These are phyloP conservation scores for Bicyclus anynana DNA, from an alignment of 1,140 invertebrate species.

Conservation along the genomic window DNA sequence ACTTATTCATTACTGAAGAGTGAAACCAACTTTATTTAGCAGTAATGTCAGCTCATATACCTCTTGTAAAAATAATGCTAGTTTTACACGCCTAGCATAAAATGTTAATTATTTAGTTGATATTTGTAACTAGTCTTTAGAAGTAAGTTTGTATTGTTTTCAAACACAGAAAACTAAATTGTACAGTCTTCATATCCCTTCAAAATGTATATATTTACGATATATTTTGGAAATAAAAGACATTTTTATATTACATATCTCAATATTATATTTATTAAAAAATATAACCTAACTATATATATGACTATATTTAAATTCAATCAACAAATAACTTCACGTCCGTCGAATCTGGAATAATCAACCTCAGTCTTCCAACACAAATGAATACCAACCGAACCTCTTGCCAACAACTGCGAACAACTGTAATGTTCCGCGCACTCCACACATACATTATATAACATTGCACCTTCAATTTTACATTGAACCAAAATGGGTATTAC, in stretches of 20 bases:
- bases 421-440: slow-evolving; percentile 39
- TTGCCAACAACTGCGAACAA: slow-evolving; percentile 52
- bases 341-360: slow-evolving; percentile 74
- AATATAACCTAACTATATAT: slow-evolving; percentile 77
- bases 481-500: slow-evolving; percentile 43
- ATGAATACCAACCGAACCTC: slow-evolving; percentile 55
- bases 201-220: background rate
- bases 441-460: slow-evolving; percentile 69
- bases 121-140: too few relatives aligned
- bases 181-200: too few relatives aligned
- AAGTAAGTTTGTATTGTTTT: too few relatives aligned
- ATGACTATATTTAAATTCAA: slow-evolving; percentile 77
- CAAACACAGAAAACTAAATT: too few relatives aligned
- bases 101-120: too few relatives aligned
- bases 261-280: slow-evolving; percentile 78
- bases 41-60: background rate
- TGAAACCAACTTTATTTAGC: background rate
- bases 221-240: slow-evolving; percentile 42
- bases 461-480: slow-evolving; percentile 67
- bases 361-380: slow-evolving; percentile 74
- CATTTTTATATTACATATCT: slow-evolving; percentile 71
- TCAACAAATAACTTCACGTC: slow-evolving; percentile 76
- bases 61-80: slow-evolving; percentile 1
- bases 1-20: slow-evolving; percentile 78
- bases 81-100: background rate